Conservation (phyloP, 2,797 vertebrate species). For the Peromyscus melanophrys region DNA sequence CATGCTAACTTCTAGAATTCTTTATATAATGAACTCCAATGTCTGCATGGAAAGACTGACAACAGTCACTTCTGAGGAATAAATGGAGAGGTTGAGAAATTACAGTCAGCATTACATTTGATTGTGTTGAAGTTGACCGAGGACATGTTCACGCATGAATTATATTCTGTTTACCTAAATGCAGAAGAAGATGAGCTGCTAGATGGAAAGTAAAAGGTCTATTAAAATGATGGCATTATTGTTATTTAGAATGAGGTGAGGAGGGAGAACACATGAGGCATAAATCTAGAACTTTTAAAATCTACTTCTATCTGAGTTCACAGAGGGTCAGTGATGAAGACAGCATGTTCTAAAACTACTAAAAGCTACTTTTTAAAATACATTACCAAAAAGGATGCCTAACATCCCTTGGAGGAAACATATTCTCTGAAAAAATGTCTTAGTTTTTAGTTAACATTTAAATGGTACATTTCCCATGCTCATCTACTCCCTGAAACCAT, state of each 20-base stretch:
- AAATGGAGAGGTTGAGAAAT: background rate
- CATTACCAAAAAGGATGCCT: background rate
- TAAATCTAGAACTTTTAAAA: constrained; percentile 53
- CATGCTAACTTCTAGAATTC: background rate
- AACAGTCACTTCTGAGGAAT: background rate
- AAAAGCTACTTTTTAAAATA: background rate
- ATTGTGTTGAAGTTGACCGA: background rate
- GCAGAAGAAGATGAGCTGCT: constrained; percentile 66
- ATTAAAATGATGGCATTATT: constrained; percentile 69
- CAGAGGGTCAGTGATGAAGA: background rate
- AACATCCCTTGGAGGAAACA: background rate
- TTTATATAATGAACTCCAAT: constrained; percentile 20
- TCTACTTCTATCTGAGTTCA: constrained; percentile 16
- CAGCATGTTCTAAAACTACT: background rate
- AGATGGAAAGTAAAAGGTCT: constrained; percentile 68
- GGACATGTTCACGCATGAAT: constrained; percentile 48
- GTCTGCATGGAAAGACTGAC: constrained; percentile 15
- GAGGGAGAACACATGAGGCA: constrained; percentile 18
- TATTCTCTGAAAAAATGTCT: background rate
- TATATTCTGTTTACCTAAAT: constrained; percentile 68
- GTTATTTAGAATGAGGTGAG: constrained; percentile 64
- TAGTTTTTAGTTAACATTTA: constrained; percentile 23
- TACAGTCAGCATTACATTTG: background rate
- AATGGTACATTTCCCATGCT: background rate
- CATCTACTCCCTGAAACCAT: background rate